These are phyloP conservation scores for Agrilus cyanescens DNA, from an alignment of 2,888 invertebrate species.

Conservation along the genomic window DNA sequence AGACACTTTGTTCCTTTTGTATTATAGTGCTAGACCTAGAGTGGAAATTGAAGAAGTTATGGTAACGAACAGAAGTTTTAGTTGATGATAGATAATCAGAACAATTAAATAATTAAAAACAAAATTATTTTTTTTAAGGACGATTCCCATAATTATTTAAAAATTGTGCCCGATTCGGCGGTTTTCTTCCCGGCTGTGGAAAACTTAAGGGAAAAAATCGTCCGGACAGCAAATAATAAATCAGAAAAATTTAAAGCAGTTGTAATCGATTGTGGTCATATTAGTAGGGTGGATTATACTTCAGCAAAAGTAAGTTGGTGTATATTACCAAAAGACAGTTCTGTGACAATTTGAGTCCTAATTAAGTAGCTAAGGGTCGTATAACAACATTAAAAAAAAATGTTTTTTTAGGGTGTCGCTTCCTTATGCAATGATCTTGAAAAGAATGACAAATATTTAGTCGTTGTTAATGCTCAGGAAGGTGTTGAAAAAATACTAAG, in stretches of 20 bases:
- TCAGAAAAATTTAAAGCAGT: constrained; percentile 23
- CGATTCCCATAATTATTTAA: constrained; percentile 27
- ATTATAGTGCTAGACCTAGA: constrained; percentile 52
- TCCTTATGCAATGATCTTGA: no score
- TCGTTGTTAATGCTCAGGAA: no score
- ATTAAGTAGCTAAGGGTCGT: no score
- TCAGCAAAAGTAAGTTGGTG: constrained; percentile 50
- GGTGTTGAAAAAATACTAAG: constrained; percentile 2
- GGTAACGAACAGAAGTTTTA: no score
- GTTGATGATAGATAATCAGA: no score
- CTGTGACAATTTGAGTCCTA: no score
- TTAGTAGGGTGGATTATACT: constrained; percentile 55
- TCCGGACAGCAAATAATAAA: constrained; percentile 32
- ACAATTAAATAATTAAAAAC: no score
- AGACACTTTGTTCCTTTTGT: constrained; percentile 50
- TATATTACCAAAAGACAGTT: no score
- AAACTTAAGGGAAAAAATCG: constrained; percentile 39
- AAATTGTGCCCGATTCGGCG: constrained; percentile 38
- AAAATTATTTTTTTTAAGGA: constrained; percentile 15
- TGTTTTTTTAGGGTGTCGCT: no score
- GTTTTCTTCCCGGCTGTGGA: constrained; percentile 47
- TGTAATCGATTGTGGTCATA: constrained; percentile 50
- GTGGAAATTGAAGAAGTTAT: constrained; percentile 44
- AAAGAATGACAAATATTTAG: no score
- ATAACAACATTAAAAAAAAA: no score